These are phyloP conservation scores for Anoplophora glabripennis DNA, from an alignment of 1,140 invertebrate species.

Conservation along the genomic window DNA sequence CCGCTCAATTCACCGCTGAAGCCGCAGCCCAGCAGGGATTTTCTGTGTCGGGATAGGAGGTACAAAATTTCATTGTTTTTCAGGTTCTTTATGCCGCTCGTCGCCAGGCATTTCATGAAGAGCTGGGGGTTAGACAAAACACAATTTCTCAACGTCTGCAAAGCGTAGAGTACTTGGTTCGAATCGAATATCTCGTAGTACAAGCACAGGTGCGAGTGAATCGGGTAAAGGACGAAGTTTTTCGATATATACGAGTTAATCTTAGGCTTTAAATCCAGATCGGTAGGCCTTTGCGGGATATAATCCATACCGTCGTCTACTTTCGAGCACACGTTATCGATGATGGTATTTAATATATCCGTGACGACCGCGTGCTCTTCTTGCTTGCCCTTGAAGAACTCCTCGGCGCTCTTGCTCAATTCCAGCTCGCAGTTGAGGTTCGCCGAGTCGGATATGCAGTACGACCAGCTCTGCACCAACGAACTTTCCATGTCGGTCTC, in stretches of 20 bases:
- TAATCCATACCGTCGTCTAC: slow-evolving; percentile 22
- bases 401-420: slow-evolving; percentile 44
- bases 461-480: slow-evolving; percentile 47
- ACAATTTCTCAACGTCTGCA: slow-evolving; percentile 72
- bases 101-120: slow-evolving; percentile 56
- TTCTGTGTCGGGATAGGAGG: slow-evolving; percentile 72
- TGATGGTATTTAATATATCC: slow-evolving; percentile 40
- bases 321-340: slow-evolving; percentile 41
- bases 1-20: slow-evolving; percentile 68
- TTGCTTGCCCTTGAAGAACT: slow-evolving; percentile 42
- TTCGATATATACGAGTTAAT: slow-evolving; percentile 45
- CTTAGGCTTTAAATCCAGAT: slow-evolving; percentile 38
- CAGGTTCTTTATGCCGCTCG: slow-evolving; percentile 44
- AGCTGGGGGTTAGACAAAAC: slow-evolving; percentile 70
- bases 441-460: slow-evolving; percentile 43
- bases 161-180: slow-evolving; percentile 71
- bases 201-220: slow-evolving; percentile 80
- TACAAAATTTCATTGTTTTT: slow-evolving; percentile 59
- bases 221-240: slow-evolving; percentile 62
- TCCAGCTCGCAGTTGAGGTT: slow-evolving; percentile 40
- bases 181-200: slow-evolving; percentile 82
- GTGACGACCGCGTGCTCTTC: slow-evolving; percentile 33
- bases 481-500: slow-evolving; percentile 34
- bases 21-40: slow-evolving; percentile 76
- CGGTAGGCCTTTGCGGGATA: slow-evolving; percentile 25